phyloP scores from a whole-genome alignment of 2,888 invertebrate genomes.

The Himalopsyche tibetana region DNA sequence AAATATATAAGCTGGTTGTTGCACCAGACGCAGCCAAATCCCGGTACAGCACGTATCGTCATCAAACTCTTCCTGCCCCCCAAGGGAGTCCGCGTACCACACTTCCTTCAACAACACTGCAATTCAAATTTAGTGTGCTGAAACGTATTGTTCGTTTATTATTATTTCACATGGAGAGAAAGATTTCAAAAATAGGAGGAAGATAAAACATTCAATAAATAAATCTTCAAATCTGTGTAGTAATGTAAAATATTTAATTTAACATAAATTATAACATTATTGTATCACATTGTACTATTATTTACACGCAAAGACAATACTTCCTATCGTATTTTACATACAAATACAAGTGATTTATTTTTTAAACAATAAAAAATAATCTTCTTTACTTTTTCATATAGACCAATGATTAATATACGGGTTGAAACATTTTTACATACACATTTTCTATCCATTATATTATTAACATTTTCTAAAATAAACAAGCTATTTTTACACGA shows the following conservation, averaged over 20 bases:
- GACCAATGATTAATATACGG: slow-evolving; percentile 6
- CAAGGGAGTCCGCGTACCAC: too few species aligned
- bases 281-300: slow-evolving; percentile 42
- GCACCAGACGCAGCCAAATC: too few species aligned
- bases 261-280: slow-evolving; percentile 34
- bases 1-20: too few species aligned
- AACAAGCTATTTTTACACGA: slow-evolving; percentile 39
- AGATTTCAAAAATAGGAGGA: neutral
- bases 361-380: neutral
- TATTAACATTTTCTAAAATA: slow-evolving; percentile 42
- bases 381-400: slow-evolving; percentile 12
- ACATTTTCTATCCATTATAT: slow-evolving; percentile 40
- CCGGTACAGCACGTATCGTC: too few species aligned
- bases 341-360: slow-evolving; percentile 9
- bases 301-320: slow-evolving; percentile 40
- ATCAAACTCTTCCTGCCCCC: too few species aligned
- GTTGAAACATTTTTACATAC: slow-evolving; percentile 29
- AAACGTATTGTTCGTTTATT: too few species aligned
- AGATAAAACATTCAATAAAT: neutral
- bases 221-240: neutral
- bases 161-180: too few species aligned
- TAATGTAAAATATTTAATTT: slow-evolving; percentile 36
- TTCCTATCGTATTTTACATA: slow-evolving; percentile 21
- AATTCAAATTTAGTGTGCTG: too few species aligned
- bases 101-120: too few species aligned